These are phyloP conservation scores for Papilio machaon DNA, from an alignment of 1,140 invertebrate genomes.

Conservation along the genomic window DNA sequence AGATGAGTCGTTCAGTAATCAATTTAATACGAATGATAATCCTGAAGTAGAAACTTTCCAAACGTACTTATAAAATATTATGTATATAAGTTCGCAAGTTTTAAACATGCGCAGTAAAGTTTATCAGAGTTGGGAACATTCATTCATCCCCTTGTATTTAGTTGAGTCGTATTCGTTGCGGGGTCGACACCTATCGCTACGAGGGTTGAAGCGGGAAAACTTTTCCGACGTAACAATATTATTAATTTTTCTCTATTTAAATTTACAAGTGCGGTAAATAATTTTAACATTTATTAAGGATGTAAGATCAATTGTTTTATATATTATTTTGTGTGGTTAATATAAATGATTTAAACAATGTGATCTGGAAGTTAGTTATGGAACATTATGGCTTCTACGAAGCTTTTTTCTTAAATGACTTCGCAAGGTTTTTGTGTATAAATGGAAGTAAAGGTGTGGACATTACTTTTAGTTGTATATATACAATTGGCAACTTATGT, in stretches of 20 bases:
- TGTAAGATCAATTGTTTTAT: neutral
- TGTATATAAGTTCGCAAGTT: constrained; percentile 43
- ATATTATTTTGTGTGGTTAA: neutral
- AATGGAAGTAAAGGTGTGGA: constrained; percentile 78
- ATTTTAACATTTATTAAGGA: neutral
- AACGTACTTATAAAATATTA: constrained; percentile 42
- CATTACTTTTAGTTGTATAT: constrained; percentile 62
- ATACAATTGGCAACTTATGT: constrained; percentile 56
- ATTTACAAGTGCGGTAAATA: constrained; percentile 25
- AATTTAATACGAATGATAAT: constrained; percentile 51
- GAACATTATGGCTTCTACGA: constrained; percentile 60
- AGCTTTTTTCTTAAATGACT: constrained; percentile 59
- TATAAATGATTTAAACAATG: constrained; percentile 44
- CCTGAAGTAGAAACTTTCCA: constrained; percentile 4
- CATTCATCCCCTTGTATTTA: constrained; percentile 65
- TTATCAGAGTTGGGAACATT: constrained; percentile 47
- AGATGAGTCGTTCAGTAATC: neutral
- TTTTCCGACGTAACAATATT: constrained; percentile 61
- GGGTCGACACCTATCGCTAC: constrained; percentile 50
- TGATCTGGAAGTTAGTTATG: constrained; percentile 64
- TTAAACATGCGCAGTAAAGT: constrained; percentile 62
- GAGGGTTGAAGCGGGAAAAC: constrained; percentile 50
- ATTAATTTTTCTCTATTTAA: constrained; percentile 28
- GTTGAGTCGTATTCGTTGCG: constrained; percentile 50
- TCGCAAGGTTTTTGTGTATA: constrained; percentile 59